A percentile compares a stretch with the other conserved stretches of the same genome.
Evolutionary conservation across 1,140 invertebrate genomes (phyloP).

Genomic region (Philotrypesis tridentata): DNA sequence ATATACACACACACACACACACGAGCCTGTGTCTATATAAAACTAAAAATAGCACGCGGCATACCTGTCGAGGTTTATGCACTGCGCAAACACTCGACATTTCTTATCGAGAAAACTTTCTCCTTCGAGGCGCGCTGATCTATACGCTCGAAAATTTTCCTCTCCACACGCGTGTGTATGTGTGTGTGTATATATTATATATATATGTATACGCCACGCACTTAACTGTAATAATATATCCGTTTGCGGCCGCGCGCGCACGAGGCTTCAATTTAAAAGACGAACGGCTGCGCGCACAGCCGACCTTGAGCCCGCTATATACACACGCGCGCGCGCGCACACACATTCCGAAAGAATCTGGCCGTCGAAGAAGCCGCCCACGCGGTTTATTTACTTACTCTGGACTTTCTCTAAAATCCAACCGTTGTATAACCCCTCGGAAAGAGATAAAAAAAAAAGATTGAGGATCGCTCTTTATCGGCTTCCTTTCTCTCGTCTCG

Average conservation of each 20-base stretch:
- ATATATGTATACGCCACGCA: no score
- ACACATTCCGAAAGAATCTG: not conserved
- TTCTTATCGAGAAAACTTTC: not conserved
- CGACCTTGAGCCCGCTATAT: no score
- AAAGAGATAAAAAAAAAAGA: not conserved
- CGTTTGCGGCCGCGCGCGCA: no score
- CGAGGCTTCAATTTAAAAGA: no score
- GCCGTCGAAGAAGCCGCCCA: not conserved
- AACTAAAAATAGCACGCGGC: not conserved
- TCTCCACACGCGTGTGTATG: no score
- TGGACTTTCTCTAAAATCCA: not conserved
- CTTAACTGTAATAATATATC: no score
- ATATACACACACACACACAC: no score
- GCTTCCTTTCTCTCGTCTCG: not conserved
- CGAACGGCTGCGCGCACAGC: no score
- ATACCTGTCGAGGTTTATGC: not conserved
- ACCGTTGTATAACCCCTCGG: not conserved
- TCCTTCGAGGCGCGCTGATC: not conserved
- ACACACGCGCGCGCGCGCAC: no score
- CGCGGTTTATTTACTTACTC: not conserved
- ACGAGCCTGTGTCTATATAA: no score
- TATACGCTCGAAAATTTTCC: no score
- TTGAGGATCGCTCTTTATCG: conserved; percentile 10
- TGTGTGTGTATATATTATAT: no score
- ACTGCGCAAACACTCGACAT: not conserved